phyloP scores from a whole-genome alignment of 2,797 vertebrate genomes.

The Pipistrellus pygmaeus region DNA sequence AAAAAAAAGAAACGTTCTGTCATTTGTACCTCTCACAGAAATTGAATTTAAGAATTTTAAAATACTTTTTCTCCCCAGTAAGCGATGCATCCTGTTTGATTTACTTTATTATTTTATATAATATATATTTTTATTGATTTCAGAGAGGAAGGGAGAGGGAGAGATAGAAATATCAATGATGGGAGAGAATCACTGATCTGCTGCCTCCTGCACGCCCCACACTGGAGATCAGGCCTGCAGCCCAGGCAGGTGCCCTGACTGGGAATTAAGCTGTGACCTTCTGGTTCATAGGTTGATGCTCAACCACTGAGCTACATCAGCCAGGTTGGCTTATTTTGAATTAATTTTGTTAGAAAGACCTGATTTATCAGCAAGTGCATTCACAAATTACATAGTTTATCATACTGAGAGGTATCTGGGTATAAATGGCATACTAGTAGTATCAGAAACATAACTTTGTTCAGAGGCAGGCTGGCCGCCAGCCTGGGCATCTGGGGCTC shows the following conservation, averaged over 20 bases:
- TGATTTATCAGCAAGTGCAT: neutral
- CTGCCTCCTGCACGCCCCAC: too few species aligned
- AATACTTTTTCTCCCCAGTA: neutral
- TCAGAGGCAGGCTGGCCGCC: neutral
- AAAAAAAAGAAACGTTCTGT: neutral
- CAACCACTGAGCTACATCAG: too few species aligned
- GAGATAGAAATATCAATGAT: too few species aligned
- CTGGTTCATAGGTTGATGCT: too few species aligned
- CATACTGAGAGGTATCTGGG: neutral
- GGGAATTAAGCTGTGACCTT: too few species aligned
- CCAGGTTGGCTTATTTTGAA: neutral
- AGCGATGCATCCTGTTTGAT: neutral
- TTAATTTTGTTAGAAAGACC: conserved; percentile 24
- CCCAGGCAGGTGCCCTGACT: too few species aligned
- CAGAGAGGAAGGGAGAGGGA: too few species aligned
- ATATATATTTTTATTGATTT: too few species aligned
- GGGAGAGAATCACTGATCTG: too few species aligned
- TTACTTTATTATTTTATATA: neutral
- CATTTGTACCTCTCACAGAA: neutral
- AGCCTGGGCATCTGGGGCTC: neutral
- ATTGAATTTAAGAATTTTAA: conserved; percentile 26
- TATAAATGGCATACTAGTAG: neutral
- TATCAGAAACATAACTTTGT: neutral
- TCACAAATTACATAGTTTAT: conserved; percentile 4
- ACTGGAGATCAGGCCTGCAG: too few species aligned